These are phyloP conservation scores for Palaemon carinicauda DNA, from an alignment of 1,140 invertebrate genomes.

Conservation along the genomic window DNA sequence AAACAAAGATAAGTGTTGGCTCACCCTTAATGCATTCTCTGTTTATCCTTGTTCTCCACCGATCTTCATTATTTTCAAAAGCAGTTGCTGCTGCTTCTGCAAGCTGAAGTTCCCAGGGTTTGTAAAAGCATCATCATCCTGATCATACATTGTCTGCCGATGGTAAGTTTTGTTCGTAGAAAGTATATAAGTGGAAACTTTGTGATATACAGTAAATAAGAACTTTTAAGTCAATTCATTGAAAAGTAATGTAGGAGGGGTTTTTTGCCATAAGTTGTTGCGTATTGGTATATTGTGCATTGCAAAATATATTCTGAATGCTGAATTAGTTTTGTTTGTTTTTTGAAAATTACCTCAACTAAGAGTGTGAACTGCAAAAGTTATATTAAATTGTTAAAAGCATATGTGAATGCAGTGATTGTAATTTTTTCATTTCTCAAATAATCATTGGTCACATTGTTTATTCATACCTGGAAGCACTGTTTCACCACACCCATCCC, in stretches of 20 bases:
- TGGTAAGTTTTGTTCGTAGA: constrained; percentile 9
- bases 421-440: neutral
- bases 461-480: constrained; percentile 17
- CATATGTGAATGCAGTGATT: neutral
- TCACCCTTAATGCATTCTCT: constrained; percentile 44
- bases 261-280: no score
- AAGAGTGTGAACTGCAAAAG: no score
- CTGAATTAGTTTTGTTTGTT: no score
- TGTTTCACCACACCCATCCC: constrained; percentile 10
- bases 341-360: no score
- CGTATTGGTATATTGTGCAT: no score
- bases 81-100: no score
- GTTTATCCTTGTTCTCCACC: constrained; percentile 29
- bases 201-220: neutral
- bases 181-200: neutral
- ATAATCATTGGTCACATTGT: neutral
- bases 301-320: no score
- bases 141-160: constrained; percentile 14
- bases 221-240: no score
- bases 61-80: constrained; percentile 30
- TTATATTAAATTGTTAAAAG: no score
- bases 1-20: constrained; percentile 39
- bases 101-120: constrained; percentile 28
- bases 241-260: no score
- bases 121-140: constrained; percentile 13